Base-by-base conservation (phyloP, 1,140 invertebrate species). In the Thaumetopoea pityocampa region DNA sequence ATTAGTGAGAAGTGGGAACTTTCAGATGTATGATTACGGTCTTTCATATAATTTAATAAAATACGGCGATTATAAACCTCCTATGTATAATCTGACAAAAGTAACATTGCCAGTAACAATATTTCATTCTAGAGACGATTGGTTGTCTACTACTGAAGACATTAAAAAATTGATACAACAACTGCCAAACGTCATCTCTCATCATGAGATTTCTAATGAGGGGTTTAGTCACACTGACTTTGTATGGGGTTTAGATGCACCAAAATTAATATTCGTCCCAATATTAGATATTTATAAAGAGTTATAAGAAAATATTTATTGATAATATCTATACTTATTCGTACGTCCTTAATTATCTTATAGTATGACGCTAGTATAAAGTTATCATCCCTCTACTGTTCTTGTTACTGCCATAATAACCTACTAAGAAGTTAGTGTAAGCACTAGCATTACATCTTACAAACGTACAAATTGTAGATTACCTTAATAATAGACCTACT, bases 11-110 rank as follows among this genome's bases (percentile, higher is more conserved):
- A 56, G 64, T 36, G 88, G 90, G n/a, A 79, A 77, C 40, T 91
- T 91, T 51, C 69, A 86, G 56, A 78, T 84, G 22, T 93, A 85
- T 47, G 90, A 93, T 59, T 92, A 89, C 54, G 91, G 90, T 1
- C 12, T 85, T 86, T 1, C 91, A 92, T 63, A 87, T 87, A 87
- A 86, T 57, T 28, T 72, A 7, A 67, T 56, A 49, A 57, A 45
- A 20, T 87, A 87, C 47, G 70, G 76, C 1, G 82, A 79, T 38
- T 37, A 68, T 0, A 69, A 59, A 11, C 90, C 91, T 2, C 91
- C 91, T 0, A 61, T 74, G 3, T 94, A 93, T 55, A 53, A 86
- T 16, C 54, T 92, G 1, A 70, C 82, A 32, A 87, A 87, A 35
- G 85, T 92, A 2, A 86, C 63, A 12, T 69, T 88, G 8, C 92